Conservation (phyloP, 2,888 invertebrate genomes). For the Orgyia antiqua region DNA sequence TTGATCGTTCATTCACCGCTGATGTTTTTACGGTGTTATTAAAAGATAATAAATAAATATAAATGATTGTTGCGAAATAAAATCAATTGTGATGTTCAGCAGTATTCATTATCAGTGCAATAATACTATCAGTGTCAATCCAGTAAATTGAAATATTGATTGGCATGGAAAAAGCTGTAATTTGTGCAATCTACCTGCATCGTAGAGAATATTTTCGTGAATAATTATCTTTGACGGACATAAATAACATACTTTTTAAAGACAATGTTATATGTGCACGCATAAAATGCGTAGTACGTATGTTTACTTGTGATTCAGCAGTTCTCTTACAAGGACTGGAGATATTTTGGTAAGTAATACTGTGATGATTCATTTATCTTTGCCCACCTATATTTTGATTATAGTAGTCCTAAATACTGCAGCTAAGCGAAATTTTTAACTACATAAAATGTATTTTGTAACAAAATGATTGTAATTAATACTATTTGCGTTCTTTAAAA, state of each 20-base stretch:
- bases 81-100: constrained; percentile 49
- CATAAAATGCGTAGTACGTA: constrained; percentile 50
- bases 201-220: constrained; percentile 65
- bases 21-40: constrained; percentile 75
- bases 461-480: too few relatives aligned
- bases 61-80: constrained; percentile 58
- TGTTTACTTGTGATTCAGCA: constrained; percentile 43
- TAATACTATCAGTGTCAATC: constrained; percentile 45
- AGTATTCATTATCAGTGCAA: constrained; percentile 62
- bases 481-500: too few relatives aligned
- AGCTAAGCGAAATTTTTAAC: too few relatives aligned
- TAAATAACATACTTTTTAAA: constrained; percentile 47
- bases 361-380: constrained; percentile 60
- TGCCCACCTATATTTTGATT: constrained; percentile 24
- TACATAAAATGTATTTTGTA: too few relatives aligned
- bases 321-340: constrained; percentile 39
- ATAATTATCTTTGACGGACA: constrained; percentile 56
- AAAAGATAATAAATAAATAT: constrained; percentile 70
- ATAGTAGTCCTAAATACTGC: constrained; percentile 14
- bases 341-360: constrained; percentile 62
- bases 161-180: constrained; percentile 46
- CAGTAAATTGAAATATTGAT: constrained; percentile 42
- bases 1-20: constrained; percentile 78
- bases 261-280: constrained; percentile 49
- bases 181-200: constrained; percentile 73